Evolutionary conservation across 2,888 invertebrate genomes (phyloP), one percentile per base, ranked within the genome.

Genomic region (Caenorhabditis uteleia): DNA sequence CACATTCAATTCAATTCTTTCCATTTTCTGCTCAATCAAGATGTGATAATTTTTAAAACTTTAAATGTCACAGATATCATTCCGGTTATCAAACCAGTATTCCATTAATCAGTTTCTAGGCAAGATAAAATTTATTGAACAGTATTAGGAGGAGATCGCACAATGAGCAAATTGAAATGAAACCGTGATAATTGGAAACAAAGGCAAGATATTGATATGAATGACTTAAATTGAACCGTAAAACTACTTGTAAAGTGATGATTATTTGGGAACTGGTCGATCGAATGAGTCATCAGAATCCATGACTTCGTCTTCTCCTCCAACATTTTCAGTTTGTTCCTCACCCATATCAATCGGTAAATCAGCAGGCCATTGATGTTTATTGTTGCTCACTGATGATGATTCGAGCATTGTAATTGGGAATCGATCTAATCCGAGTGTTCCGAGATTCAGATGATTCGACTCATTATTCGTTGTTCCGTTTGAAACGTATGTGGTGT

Each of bases 391-490:
- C 0, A 18, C 20, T 18, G 44, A 44, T 1, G 48, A 40, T n/a
- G 39, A 27, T 42, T 64, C 64, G 3, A 64, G 48, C 40, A 64
- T 18, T 14, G 33, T 40, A 3, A 64, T 44, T 8, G 64, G 64
- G 27, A 64, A 64, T 14, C 64, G 42, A 20, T 48, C 25, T 31
- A 64, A 16, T 33, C 45, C 45, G 3, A 45, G 23, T 8, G 12
- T 20, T 27, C 31, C 57, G 38, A 12, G 29, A 16, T 26, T 53
- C 49, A 34, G 29, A 18, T 29, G 23, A 29, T 2, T 51, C 6
- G 5, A 39, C 47, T 10, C 16, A 18, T 10, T 12, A 4, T 33
- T n/a, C n/a, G n/a, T n/a, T 4, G 3, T 7, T 18, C 47, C 43
- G 0, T 4, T 1, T 4, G 59, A 53, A n/a, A 59, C 31, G 14